Evolutionary conservation across 2,888 invertebrate genomes (phyloP).

Genomic region (Melieria picta): DNA sequence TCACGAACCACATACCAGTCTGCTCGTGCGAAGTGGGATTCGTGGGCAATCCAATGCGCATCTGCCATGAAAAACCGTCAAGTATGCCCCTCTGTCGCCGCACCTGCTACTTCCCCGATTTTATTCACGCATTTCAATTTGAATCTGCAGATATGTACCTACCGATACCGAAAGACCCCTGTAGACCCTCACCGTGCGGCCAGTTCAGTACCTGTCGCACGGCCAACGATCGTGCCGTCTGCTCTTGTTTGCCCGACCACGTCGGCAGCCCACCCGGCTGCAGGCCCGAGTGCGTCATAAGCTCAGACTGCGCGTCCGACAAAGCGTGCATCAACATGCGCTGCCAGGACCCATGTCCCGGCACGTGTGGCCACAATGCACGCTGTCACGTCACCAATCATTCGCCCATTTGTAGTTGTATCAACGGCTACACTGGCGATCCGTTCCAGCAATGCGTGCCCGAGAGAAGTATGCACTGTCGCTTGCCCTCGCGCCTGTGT

Average conservation of each 20-base stretch:
- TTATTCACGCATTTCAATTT: background rate
- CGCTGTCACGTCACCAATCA: slow-evolving; percentile 80
- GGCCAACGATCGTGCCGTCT: slow-evolving; percentile 74
- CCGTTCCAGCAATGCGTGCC: slow-evolving; percentile 77
- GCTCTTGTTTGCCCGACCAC: slow-evolving; percentile 77
- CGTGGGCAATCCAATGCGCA: slow-evolving; percentile 81
- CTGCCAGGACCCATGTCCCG: slow-evolving; percentile 79
- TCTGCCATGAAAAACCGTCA: slow-evolving; percentile 73
- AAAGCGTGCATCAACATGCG: slow-evolving; percentile 80
- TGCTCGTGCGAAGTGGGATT: slow-evolving; percentile 79
- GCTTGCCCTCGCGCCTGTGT: background rate
- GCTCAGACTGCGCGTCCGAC: slow-evolving; percentile 78
- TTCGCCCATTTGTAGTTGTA: slow-evolving; percentile 80
- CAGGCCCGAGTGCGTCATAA: slow-evolving; percentile 80
- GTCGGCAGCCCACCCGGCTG: slow-evolving; percentile 79
- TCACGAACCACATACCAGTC: slow-evolving; percentile 83
- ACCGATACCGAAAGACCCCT: slow-evolving; percentile 64
- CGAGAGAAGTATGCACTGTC: slow-evolving; percentile 59
- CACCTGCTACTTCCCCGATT: background rate
- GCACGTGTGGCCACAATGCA: slow-evolving; percentile 79
- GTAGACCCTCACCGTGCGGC: slow-evolving; percentile 68
- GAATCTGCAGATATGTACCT: slow-evolving; percentile 56
- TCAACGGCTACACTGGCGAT: slow-evolving; percentile 75
- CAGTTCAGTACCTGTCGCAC: slow-evolving; percentile 68
- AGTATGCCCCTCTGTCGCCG: slow-evolving; percentile 51